A percentile compares a stretch with the other conserved stretches of the same genome.
These are phyloP conservation scores for Vulpes vulpes DNA, from an alignment of 2,113 vertebrate genomes.

Conservation along the genomic window DNA sequence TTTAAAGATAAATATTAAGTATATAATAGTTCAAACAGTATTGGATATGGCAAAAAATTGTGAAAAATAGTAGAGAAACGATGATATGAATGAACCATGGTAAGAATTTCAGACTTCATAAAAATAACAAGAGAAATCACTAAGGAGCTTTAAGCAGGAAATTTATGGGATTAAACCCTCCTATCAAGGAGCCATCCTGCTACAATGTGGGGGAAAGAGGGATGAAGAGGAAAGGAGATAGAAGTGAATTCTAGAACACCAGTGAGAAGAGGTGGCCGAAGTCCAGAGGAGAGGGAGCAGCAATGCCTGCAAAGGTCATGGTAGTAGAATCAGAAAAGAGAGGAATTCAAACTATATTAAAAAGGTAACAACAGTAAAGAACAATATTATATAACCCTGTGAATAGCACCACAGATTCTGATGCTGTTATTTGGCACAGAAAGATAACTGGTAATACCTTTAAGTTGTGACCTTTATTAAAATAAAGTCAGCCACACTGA, in stretches of 20 bases:
- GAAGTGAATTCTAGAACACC: not conserved
- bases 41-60: not conserved
- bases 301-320: not conserved
- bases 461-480: not conserved
- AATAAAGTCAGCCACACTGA: not conserved
- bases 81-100: not conserved
- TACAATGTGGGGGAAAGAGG: not conserved
- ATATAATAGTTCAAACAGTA: slow-evolving; percentile 29
- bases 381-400: not conserved
- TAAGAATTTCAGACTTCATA: not conserved
- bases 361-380: not conserved
- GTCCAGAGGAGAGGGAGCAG: not conserved
- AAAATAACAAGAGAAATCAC: slow-evolving; percentile 20
- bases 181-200: not conserved
- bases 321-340: not conserved
- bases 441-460: not conserved
- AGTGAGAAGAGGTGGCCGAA: not conserved
- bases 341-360: not conserved
- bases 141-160: not conserved
- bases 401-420: not conserved
- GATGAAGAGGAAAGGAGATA: not conserved
- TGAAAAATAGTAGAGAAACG: not conserved
- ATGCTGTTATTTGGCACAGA: not conserved
- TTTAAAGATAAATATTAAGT: slow-evolving; percentile 21
- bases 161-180: not conserved